Conservation (phyloP, 2,888 invertebrate genomes). For the Allacma fusca region DNA sequence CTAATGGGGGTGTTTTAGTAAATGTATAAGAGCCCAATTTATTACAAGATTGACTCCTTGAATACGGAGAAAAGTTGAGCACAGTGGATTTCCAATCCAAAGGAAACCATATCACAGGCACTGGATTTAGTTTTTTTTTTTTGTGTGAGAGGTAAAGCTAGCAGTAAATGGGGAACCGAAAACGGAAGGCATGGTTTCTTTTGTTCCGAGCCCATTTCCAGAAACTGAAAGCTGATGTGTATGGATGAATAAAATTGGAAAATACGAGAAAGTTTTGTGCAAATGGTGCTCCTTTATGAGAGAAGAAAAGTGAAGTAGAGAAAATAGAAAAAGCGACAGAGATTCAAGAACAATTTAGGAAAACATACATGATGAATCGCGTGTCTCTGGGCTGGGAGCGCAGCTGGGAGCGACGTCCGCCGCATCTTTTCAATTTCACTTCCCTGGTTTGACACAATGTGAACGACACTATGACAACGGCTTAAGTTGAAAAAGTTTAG, state of each 20-base stretch:
- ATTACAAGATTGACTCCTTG: background rate
- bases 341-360: conserved; percentile 6
- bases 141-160: background rate
- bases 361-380: conserved; percentile 57
- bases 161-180: background rate
- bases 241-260: no score
- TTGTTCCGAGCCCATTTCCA: no score
- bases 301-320: background rate
- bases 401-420: conserved; percentile 61
- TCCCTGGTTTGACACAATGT: conserved; percentile 34
- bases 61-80: background rate
- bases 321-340: conserved; percentile 12
- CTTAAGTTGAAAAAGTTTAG: conserved; percentile 26
- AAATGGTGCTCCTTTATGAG: conserved; percentile 1
- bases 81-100: background rate
- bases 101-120: background rate
- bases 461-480: conserved; percentile 41
- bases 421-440: conserved; percentile 57
- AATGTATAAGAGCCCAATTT: background rate
- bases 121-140: background rate
- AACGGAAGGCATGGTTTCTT: background rate
- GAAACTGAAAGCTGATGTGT: no score
- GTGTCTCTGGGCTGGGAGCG: conserved; percentile 56
- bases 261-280: no score
- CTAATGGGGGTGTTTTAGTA: background rate